phyloP scores from a whole-genome alignment of 2,113 vertebrate species.

The Pogonocichla stellata region DNA sequence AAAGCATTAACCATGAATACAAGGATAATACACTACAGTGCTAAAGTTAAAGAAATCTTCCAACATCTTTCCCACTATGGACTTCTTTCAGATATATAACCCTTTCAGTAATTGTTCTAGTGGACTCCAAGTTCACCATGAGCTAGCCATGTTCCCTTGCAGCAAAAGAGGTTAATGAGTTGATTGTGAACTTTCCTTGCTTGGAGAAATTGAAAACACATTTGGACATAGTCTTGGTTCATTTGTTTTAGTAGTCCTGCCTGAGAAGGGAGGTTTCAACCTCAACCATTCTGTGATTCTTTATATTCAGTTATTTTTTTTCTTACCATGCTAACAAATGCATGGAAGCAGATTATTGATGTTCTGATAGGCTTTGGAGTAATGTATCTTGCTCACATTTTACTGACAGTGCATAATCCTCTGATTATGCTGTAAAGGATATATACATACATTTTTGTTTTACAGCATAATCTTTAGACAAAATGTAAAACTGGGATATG shows the following conservation, averaged over 20 bases:
- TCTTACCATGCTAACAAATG: background rate
- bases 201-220: background rate
- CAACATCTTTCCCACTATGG: background rate
- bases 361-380: background rate
- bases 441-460: background rate
- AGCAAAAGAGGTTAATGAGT: background rate
- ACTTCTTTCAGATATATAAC: background rate
- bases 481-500: background rate
- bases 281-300: background rate
- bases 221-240: too few species aligned
- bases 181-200: background rate
- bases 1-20: background rate
- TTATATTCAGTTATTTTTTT: background rate
- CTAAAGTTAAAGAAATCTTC: background rate
- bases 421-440: background rate
- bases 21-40: background rate
- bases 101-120: fast-evolving
- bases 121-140: background rate
- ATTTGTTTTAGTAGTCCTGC: background rate
- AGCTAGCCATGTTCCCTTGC: background rate
- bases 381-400: background rate
- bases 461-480: background rate
- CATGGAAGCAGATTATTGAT: background rate
- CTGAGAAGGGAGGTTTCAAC: background rate
- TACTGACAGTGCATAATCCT: background rate